Evolutionary conservation across 2,888 invertebrate genomes (phyloP).

Genomic region (Eutolmus rufibarbis): DNA sequence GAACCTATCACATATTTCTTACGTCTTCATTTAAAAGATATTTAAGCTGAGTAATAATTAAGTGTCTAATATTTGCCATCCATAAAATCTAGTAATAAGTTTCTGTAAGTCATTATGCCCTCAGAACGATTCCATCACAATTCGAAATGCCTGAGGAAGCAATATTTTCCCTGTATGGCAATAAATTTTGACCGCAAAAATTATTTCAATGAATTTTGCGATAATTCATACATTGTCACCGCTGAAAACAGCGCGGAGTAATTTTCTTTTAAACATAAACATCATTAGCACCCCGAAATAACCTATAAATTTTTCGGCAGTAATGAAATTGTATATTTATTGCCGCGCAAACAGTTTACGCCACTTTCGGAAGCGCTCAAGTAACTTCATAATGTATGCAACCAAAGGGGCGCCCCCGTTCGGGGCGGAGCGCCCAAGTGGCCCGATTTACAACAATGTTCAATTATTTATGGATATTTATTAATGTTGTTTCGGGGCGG

Average conservation of each 20-base stretch:
- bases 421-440: neutral
- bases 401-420: neutral
- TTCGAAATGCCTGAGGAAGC: neutral
- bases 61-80: too few relatives aligned
- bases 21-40: too few relatives aligned
- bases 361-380: neutral
- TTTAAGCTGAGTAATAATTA: too few relatives aligned
- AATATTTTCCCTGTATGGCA: neutral
- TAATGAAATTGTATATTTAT: neutral
- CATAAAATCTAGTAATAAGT: neutral
- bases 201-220: neutral
- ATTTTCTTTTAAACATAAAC: neutral
- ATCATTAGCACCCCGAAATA: neutral
- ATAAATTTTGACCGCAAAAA: neutral
- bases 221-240: neutral
- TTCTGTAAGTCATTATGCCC: neutral
- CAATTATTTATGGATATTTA: neutral
- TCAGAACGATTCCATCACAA: neutral
- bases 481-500: neutral
- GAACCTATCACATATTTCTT: too few relatives aligned
- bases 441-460: neutral
- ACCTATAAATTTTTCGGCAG: neutral
- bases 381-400: neutral
- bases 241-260: neutral
- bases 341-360: neutral